Base-by-base conservation (phyloP, 2,888 invertebrate genomes). In the Adelphocoris suturalis region DNA sequence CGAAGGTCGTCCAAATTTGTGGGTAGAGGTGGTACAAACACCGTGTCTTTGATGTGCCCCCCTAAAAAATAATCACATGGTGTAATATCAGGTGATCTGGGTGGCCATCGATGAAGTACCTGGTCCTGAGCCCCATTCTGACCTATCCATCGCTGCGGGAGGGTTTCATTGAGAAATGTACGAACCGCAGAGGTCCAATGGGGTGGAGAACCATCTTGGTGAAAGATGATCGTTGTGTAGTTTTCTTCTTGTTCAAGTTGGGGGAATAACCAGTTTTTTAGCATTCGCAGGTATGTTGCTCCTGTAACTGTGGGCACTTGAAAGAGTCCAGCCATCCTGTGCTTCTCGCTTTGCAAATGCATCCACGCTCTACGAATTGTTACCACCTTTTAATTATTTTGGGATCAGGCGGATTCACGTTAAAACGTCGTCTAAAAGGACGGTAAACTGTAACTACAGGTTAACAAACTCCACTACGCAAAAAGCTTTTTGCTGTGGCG, bases 11-110 rank as follows among this genome's bases (percentile, higher is more conserved):
- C 81, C 9, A 81, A 27, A 84, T 55, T 90, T 84, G 48, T 84
- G 37, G 90, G 84, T 61, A 89, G 89, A 55, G 82, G 89, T 16
- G 86, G 89, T 37, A 37, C 37, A 89, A 81, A 89, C 89, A 89
- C 90, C 76, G 55, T 86, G 47, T 90, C 81, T 61, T 61, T 61
- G 16, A 61, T 61, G 61, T 19, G n/a, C 19, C 61, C 61, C 61
- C 61, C 5, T 61, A 61, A 19, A 61, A 61, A 61, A 61, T 61
- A 61, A 61, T 61, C 61, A 19, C 61, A 61, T 2, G 61, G 61
- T 16, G 61, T 19, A 9, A 61, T 19, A 19, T 61, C 61, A 1
- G 61, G 61, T 16, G 61, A 61, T 19, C 61, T 16, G 19, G 61
- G 61, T 9, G 61, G 61, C 11, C 61, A 61, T 48, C 85, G 89